A percentile compares a stretch with the other conserved stretches of the same genome.
Conservation (phyloP, 2,888 invertebrate species). For the Mimas tiliae region DNA sequence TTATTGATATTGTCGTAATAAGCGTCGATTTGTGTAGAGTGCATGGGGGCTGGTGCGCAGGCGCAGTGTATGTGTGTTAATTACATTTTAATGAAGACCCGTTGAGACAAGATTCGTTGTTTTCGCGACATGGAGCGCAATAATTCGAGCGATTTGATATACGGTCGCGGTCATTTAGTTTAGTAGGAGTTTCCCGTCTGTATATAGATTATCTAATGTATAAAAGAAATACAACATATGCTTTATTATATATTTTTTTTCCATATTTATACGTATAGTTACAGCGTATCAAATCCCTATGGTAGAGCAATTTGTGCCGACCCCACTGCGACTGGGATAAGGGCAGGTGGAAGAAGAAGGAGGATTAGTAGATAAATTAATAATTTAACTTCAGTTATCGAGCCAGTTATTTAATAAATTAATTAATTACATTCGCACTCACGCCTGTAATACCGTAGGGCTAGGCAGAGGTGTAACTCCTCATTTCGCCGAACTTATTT, state of each 20-base stretch:
- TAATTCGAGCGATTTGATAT: background rate
- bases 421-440: too few species aligned
- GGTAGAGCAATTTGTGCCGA: too few species aligned
- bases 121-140: conserved; percentile 24
- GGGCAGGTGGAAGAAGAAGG: too few species aligned
- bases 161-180: background rate
- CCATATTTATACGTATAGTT: too few species aligned
- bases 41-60: conserved; percentile 55
- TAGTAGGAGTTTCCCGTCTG: background rate
- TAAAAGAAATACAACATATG: background rate
- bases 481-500: too few species aligned
- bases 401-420: too few species aligned
- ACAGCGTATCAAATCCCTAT: too few species aligned
- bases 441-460: too few species aligned
- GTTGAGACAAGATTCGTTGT: conserved; percentile 35
- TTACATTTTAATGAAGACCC: conserved; percentile 74
- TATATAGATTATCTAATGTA: background rate
- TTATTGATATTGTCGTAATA: conserved; percentile 79
- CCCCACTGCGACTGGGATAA: too few species aligned
- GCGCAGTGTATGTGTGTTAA: conserved; percentile 65
- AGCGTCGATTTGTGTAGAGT: conserved; percentile 63
- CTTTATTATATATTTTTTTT: background rate
- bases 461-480: too few species aligned
- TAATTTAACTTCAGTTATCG: too few species aligned
- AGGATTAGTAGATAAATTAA: too few species aligned